Percentiles rank a stretch among this genome's conserved stretches.
Evolutionary conservation across 2,797 vertebrate genomes (phyloP).

Genomic region (Pipistrellus pygmaeus): DNA sequence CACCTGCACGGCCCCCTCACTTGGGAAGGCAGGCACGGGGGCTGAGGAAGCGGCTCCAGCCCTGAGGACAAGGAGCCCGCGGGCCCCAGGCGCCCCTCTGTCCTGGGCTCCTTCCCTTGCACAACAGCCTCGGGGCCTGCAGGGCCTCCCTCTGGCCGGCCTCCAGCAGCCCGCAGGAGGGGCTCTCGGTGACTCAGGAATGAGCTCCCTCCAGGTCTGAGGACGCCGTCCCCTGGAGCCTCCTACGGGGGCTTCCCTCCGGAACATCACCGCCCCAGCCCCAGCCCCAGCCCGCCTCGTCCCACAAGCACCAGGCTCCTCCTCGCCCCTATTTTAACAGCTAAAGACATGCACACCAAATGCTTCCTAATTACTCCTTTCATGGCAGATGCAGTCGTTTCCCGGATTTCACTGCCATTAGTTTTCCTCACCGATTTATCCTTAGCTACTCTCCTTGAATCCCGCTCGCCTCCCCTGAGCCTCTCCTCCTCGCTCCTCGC

Average conservation of each 20-base stretch:
- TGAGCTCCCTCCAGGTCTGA: not conserved
- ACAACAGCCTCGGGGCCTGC: not conserved
- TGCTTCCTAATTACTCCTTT: slow-evolving; percentile 91
- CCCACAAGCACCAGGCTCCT: slow-evolving; percentile 77
- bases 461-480: slow-evolving; percentile 87
- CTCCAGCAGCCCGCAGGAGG: not conserved
- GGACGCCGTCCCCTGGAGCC: not conserved
- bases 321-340: slow-evolving; percentile 86
- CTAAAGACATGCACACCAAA: slow-evolving; percentile 89
- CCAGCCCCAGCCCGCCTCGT: not conserved
- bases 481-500: slow-evolving; percentile 87
- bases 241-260: not conserved
- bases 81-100: not conserved
- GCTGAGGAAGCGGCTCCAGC: not conserved
- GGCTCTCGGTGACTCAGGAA: not conserved
- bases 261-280: not conserved
- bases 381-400: slow-evolving; percentile 88
- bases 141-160: accelerated
- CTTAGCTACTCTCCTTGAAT: slow-evolving; percentile 90
- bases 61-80: not conserved
- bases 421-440: slow-evolving; percentile 91
- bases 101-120: no score
- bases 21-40: not conserved
- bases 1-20: not conserved
- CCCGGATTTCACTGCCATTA: slow-evolving; percentile 89